These are phyloP conservation scores for Macheiramphus alcinus DNA, from an alignment of 2,113 vertebrate genomes.

Conservation along the genomic window DNA sequence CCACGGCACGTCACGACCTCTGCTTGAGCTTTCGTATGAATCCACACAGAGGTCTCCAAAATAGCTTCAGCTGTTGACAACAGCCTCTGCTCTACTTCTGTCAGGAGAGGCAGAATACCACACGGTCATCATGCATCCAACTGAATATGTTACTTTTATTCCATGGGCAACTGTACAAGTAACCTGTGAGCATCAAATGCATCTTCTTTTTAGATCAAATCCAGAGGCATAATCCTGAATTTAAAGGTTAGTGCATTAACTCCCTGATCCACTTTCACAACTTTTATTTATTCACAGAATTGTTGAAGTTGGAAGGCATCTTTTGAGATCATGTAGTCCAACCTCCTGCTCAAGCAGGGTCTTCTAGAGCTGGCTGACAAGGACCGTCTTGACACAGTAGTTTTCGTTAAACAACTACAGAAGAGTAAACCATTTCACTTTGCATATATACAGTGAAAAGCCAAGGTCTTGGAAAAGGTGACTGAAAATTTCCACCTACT, in stretches of 20 bases:
- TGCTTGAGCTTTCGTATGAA: neutral
- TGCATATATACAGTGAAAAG: neutral
- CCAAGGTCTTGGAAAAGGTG: neutral
- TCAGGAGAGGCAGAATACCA: neutral
- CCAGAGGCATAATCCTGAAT: neutral
- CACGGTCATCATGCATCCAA: neutral
- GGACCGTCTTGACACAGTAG: neutral
- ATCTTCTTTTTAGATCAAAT: neutral
- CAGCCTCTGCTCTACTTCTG: neutral
- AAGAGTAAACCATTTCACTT: neutral
- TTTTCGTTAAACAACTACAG: neutral
- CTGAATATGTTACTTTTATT: neutral
- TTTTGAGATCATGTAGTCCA: neutral
- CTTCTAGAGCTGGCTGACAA: neutral
- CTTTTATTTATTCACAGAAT: neutral
- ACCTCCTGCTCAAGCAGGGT: neutral
- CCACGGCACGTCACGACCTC: neutral
- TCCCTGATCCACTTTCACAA: neutral
- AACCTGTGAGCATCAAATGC: neutral
- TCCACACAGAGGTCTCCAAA: neutral
- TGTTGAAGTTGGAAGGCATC: neutral
- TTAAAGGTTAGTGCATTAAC: neutral
- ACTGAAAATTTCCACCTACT: neutral
- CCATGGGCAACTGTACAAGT: neutral
- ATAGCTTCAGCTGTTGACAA: neutral